These are phyloP conservation scores for Paramisgurnus dabryanus DNA, from an alignment of 2,113 vertebrate species.

Conservation along the genomic window DNA sequence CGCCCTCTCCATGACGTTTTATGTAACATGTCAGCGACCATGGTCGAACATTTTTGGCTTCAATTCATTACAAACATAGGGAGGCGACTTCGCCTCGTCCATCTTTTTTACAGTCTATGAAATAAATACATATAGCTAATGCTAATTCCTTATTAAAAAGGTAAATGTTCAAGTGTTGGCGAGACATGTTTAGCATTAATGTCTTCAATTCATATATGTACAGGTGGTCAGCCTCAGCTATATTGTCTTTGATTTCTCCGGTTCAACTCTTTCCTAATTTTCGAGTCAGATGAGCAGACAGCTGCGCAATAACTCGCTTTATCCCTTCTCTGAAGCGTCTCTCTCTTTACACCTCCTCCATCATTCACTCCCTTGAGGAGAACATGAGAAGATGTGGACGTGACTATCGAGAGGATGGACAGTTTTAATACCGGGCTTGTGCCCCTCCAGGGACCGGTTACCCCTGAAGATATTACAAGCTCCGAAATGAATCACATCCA, in stretches of 20 bases:
- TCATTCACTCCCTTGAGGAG: constrained; percentile 40
- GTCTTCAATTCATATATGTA: background rate
- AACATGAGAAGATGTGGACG: constrained; percentile 56
- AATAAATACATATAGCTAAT: too few relatives aligned
- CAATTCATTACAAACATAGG: too few relatives aligned
- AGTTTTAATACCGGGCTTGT: constrained; percentile 74
- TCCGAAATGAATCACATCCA: constrained; percentile 76
- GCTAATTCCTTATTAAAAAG: too few relatives aligned
- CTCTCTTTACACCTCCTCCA: constrained; percentile 24
- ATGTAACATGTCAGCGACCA: too few relatives aligned
- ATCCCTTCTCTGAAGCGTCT: constrained; percentile 11
- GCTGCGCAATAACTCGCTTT: constrained; percentile 26
- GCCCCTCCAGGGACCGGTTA: constrained; percentile 65
- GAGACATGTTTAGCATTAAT: too few relatives aligned
- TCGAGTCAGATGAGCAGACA: constrained; percentile 27
- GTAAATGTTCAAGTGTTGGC: too few relatives aligned
- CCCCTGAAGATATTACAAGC: constrained; percentile 73
- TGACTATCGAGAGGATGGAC: constrained; percentile 71
- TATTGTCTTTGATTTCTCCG: background rate
- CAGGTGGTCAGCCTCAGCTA: background rate
- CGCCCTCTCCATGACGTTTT: too few relatives aligned
- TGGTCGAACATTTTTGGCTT: too few relatives aligned
- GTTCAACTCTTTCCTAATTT: background rate
- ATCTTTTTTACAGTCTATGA: too few relatives aligned
- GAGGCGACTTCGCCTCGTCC: too few relatives aligned